These are phyloP conservation scores for Megalops cyprinoides DNA, from an alignment of 2,797 vertebrate species.

Conservation along the genomic window DNA sequence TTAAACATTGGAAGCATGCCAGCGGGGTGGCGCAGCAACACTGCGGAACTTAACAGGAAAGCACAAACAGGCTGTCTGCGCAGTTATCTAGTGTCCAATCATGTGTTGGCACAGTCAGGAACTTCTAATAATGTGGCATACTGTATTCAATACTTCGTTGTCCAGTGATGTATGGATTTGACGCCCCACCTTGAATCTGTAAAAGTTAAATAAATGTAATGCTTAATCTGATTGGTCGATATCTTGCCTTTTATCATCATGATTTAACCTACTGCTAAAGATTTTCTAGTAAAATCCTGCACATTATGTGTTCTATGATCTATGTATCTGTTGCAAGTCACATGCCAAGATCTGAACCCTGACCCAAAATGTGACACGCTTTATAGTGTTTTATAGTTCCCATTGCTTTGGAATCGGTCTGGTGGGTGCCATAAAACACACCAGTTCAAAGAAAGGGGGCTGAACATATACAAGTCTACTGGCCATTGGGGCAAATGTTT, in stretches of 20 bases:
- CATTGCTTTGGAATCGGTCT: conserved; percentile 46
- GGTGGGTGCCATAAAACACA: conserved; percentile 55
- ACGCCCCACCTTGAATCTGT: background rate
- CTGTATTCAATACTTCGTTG: background rate
- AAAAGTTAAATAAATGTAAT: background rate
- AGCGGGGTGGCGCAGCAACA: conserved; percentile 15
- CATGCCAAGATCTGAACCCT: conserved; percentile 51
- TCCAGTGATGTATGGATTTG: background rate
- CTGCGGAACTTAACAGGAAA: conserved; percentile 30
- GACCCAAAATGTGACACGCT: conserved; percentile 50
- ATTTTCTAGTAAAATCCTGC: background rate
- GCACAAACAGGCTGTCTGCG: conserved; percentile 42
- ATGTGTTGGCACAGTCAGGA: background rate
- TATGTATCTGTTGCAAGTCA: background rate
- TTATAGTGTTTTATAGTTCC: conserved; percentile 45
- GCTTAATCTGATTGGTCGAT: too few species aligned
- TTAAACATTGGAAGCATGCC: conserved; percentile 42
- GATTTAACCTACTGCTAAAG: background rate
- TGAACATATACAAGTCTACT: conserved; percentile 39
- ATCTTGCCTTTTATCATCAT: too few species aligned
- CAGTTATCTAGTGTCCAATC: conserved; percentile 37
- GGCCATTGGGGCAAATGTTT: conserved; percentile 39
- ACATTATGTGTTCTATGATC: background rate
- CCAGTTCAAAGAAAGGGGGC: conserved; percentile 54
- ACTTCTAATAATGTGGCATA: conserved; percentile 34